Evolutionary conservation across 2,888 invertebrate genomes (phyloP).

Genomic region (Andrena dorsata): DNA sequence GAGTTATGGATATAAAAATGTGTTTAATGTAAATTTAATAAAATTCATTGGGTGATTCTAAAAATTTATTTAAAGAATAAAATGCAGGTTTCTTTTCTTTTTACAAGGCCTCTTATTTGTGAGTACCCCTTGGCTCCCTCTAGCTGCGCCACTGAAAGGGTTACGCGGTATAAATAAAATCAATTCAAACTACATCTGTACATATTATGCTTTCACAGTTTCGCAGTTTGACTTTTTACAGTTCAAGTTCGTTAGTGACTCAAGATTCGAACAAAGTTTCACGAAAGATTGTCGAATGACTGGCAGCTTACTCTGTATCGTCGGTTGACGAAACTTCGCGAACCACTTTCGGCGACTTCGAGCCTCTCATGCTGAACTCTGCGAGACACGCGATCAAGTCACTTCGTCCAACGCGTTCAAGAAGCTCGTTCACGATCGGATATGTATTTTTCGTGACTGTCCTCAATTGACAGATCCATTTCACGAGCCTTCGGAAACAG

Average conservation of each 20-base stretch:
- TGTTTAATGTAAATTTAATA: too few species aligned
- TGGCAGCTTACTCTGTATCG: conserved; percentile 36
- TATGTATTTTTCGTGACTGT: conserved; percentile 87
- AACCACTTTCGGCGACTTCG: conserved; percentile 34
- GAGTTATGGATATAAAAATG: too few species aligned
- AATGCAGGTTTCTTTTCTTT: too few species aligned
- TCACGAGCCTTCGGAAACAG: conserved; percentile 86
- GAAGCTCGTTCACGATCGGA: conserved; percentile 85
- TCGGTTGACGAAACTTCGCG: conserved; percentile 33
- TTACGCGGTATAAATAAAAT: too few species aligned
- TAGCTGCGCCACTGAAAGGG: too few species aligned
- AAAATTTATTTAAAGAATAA: too few species aligned
- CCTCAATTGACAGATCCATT: conserved; percentile 85
- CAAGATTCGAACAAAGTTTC: not conserved
- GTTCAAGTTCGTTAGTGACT: not conserved
- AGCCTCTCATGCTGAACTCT: conserved; percentile 19
- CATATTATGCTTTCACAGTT: too few species aligned
- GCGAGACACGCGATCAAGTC: conserved; percentile 80
- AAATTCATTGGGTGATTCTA: too few species aligned
- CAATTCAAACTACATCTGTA: too few species aligned
- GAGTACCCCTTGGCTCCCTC: too few species aligned
- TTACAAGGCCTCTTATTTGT: too few species aligned
- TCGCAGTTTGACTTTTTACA: too few species aligned
- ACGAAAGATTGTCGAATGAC: not conserved
- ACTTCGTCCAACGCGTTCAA: conserved; percentile 86